Conservation (phyloP, 2,113 vertebrate species). For the Natator depressus region DNA sequence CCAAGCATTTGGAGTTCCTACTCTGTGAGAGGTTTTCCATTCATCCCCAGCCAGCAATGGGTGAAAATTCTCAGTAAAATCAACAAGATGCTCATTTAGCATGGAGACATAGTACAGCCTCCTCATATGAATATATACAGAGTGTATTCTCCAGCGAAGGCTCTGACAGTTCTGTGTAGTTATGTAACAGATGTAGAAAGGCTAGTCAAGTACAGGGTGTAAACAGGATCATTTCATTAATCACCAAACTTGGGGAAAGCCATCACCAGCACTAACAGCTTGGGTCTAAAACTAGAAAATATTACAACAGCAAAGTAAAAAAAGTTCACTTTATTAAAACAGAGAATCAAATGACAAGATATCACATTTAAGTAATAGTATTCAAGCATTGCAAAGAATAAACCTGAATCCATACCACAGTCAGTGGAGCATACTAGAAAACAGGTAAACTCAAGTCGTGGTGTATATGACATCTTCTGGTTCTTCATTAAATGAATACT, state of each 20-base stretch:
- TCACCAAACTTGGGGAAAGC: neutral
- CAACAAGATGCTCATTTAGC: too few species aligned
- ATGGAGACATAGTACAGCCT: too few species aligned
- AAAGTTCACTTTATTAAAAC: constrained; percentile 59
- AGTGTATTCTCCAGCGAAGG: neutral
- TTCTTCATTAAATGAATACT: neutral
- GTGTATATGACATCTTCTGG: neutral
- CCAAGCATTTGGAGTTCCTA: too few species aligned
- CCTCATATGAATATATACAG: neutral
- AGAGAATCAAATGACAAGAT: neutral
- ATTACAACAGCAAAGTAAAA: neutral
- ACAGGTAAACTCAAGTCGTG: neutral
- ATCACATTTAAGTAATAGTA: neutral
- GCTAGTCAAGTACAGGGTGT: too few species aligned
- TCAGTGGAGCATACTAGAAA: neutral
- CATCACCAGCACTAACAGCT: neutral
- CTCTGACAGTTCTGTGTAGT: neutral
- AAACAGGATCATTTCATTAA: neutral
- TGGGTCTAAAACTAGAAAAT: neutral
- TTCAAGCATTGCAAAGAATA: neutral
- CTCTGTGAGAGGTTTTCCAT: too few species aligned
- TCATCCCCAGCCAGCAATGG: too few species aligned
- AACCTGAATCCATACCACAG: neutral
- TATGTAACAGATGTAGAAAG: neutral
- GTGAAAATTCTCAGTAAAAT: too few species aligned